Percentiles rank a stretch among this genome's conserved stretches.
phyloP scores from a whole-genome alignment of 2,797 vertebrate species.

The Rallus crepitans region DNA sequence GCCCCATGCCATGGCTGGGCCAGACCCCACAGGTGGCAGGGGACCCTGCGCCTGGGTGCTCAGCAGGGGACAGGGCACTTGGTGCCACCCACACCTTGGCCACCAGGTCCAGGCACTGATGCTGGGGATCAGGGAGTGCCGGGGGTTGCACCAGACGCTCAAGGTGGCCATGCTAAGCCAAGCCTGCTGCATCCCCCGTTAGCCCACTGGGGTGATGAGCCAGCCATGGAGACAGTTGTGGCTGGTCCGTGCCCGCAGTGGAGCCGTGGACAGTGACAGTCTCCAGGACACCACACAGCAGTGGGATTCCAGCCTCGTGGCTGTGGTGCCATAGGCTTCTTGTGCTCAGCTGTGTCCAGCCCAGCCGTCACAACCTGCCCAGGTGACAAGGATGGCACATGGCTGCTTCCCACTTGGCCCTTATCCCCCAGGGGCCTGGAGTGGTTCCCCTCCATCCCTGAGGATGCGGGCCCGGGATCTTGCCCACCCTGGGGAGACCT shows the following conservation, averaged over 20 bases:
- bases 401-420: background rate
- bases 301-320: background rate
- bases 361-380: background rate
- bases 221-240: background rate
- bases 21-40: background rate
- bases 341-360: background rate
- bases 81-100: background rate
- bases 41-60: background rate
- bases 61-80: rapidly evolving
- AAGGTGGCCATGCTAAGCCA: rapidly evolving
- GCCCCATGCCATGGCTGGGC: rapidly evolving
- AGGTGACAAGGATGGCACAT: background rate
- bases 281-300: constrained; percentile 34
- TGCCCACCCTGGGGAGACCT: background rate
- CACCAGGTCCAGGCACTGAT: background rate
- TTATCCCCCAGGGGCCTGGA: background rate
- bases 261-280: background rate
- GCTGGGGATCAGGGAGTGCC: background rate
- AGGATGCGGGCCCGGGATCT: background rate
- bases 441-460: background rate
- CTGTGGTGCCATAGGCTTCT: background rate
- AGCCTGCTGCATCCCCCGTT: background rate
- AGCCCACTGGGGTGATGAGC: background rate
- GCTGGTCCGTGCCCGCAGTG: rapidly evolving
- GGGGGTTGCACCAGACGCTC: background rate